phyloP scores from a whole-genome alignment of 2,113 vertebrate genomes.

The Corydoras sp. region DNA sequence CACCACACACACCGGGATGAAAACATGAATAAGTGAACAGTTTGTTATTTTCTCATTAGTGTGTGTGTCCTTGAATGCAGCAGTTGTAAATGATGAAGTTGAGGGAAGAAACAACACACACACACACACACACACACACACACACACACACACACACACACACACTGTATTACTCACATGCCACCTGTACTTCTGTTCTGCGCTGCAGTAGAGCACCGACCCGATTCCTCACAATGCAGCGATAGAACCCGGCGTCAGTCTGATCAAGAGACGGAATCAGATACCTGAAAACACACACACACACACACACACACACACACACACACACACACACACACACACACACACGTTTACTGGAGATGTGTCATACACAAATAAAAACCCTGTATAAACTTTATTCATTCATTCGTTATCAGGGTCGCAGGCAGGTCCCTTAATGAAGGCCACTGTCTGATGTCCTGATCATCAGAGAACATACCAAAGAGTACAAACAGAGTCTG shows the following conservation, averaged over 20 bases:
- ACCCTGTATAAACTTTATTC: background rate
- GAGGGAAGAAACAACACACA: constrained; percentile 35
- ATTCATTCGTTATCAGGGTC: too few species aligned
- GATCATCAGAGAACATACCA: too few species aligned
- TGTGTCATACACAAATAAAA: background rate
- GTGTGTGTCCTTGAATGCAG: background rate
- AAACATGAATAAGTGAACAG: background rate
- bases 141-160: constrained; percentile 23
- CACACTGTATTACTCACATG: constrained; percentile 79
- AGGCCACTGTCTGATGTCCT: too few species aligned
- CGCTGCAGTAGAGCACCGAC: constrained; percentile 92
- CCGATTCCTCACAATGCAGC: constrained; percentile 88
- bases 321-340: constrained; percentile 29
- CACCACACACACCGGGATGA: constrained; percentile 4
- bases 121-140: constrained; percentile 13
- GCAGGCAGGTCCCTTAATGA: too few species aligned
- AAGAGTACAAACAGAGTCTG: too few species aligned
- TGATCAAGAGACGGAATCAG: constrained; percentile 69
- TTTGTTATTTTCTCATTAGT: background rate
- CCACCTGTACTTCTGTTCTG: constrained; percentile 92
- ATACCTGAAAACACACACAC: constrained; percentile 82
- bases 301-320: constrained; percentile 38
- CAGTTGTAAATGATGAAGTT: background rate
- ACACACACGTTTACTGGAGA: constrained; percentile 18
- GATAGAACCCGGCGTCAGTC: too few species aligned